Percentiles rank a stretch among this genome's conserved stretches.
phyloP scores from a whole-genome alignment of 2,888 invertebrate genomes.

The Acanthosoma haemorrhoidale region DNA sequence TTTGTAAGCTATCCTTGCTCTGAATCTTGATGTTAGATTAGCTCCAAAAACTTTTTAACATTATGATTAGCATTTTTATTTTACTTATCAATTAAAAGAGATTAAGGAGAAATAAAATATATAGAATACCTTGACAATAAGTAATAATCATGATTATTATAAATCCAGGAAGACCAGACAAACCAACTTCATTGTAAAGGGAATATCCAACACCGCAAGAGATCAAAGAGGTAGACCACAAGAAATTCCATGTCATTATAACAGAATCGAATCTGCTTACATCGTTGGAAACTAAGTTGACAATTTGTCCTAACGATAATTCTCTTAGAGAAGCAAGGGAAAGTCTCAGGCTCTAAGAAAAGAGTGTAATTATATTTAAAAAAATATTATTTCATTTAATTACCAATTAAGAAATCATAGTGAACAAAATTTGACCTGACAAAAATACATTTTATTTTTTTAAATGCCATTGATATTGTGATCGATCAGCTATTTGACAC shows the following conservation, averaged over 20 bases:
- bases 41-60: slow-evolving; percentile 46
- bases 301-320: slow-evolving; percentile 55
- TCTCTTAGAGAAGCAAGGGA: slow-evolving; percentile 50
- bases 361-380: no score
- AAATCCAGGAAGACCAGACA: slow-evolving; percentile 40
- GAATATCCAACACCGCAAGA: slow-evolving; percentile 47
- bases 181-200: slow-evolving; percentile 39
- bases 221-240: slow-evolving; percentile 53
- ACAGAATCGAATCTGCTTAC: slow-evolving; percentile 54
- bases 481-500: no score
- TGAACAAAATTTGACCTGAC: not conserved
- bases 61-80: not conserved
- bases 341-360: slow-evolving; percentile 44
- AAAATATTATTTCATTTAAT: no score
- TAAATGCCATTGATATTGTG: no score
- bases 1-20: slow-evolving; percentile 72
- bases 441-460: not conserved
- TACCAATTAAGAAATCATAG: no score
- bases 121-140: slow-evolving; percentile 38
- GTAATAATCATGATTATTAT: slow-evolving; percentile 38
- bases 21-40: slow-evolving; percentile 49
- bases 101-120: not conserved
- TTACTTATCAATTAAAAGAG: not conserved
- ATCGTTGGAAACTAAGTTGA: slow-evolving; percentile 56
- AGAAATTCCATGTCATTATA: slow-evolving; percentile 51